phyloP scores from a whole-genome alignment of 2,797 vertebrate species.

The Cuniculus paca region DNA sequence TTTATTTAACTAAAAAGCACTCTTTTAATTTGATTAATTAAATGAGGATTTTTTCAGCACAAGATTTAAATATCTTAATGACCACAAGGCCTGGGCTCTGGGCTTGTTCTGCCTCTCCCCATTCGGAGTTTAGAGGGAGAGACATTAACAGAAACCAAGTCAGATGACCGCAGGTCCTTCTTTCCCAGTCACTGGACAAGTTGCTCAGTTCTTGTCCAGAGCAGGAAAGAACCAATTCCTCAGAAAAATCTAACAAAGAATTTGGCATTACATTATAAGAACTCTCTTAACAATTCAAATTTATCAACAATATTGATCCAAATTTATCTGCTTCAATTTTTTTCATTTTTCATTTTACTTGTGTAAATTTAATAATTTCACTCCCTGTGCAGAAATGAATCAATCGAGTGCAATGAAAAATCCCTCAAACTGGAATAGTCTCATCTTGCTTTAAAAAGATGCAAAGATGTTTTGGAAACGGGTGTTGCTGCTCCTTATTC shows the following conservation, averaged over 20 bases:
- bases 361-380: slow-evolving; percentile 45
- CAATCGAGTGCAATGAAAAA: slow-evolving; percentile 51
- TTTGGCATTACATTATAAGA: slow-evolving; percentile 63
- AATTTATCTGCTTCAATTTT: slow-evolving; percentile 51
- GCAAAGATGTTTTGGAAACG: not conserved
- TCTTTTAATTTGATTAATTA: slow-evolving; percentile 72
- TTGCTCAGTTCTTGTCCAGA: slow-evolving; percentile 86
- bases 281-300: slow-evolving; percentile 64
- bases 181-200: slow-evolving; percentile 80
- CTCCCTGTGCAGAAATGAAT: slow-evolving; percentile 64
- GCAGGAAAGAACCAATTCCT: slow-evolving; percentile 61
- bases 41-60: slow-evolving; percentile 78
- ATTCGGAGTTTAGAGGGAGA: slow-evolving; percentile 83
- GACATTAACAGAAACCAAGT: slow-evolving; percentile 82
- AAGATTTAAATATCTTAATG: slow-evolving; percentile 67
- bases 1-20: slow-evolving; percentile 77
- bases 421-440: slow-evolving; percentile 37
- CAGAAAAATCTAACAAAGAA: slow-evolving; percentile 73
- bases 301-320: slow-evolving; percentile 60
- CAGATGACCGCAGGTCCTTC: slow-evolving; percentile 19
- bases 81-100: slow-evolving; percentile 71
- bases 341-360: slow-evolving; percentile 52
- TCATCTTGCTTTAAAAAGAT: slow-evolving; percentile 59
- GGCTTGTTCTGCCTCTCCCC: slow-evolving; percentile 81
- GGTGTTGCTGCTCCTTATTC: not conserved